Conservation (phyloP, 2,888 invertebrate species). For the Xylota segnis region DNA sequence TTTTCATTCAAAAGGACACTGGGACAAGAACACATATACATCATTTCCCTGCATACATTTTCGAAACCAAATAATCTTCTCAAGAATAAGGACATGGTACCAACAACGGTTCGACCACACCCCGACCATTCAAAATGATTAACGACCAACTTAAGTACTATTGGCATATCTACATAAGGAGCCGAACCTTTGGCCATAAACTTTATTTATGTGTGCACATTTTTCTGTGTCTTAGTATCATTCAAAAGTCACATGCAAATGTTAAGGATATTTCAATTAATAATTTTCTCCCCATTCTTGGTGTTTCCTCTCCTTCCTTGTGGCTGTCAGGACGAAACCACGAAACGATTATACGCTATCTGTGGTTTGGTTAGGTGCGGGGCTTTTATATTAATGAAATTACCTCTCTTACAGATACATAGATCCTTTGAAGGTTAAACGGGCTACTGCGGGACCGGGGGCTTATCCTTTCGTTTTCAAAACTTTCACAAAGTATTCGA, state of each 20-base stretch:
- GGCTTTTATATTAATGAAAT: slow-evolving; percentile 75
- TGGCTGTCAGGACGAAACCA: slow-evolving; percentile 42
- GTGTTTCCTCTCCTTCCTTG: slow-evolving; percentile 25
- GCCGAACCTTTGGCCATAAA: slow-evolving; percentile 65
- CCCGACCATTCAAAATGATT: slow-evolving; percentile 60
- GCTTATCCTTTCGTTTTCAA: slow-evolving; percentile 15
- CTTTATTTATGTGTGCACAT: slow-evolving; percentile 44
- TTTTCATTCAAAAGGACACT: slow-evolving; percentile 30
- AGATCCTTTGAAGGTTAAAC: slow-evolving; percentile 31
- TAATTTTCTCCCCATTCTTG: slow-evolving; percentile 52
- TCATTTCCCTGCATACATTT: slow-evolving; percentile 54
- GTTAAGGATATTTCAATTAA: slow-evolving; percentile 72
- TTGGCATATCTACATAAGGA: slow-evolving; percentile 64
- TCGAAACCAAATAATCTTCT: slow-evolving; percentile 52
- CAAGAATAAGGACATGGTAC: slow-evolving; percentile 49
- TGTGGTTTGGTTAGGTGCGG: slow-evolving; percentile 67
- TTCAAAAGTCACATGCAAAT: slow-evolving; percentile 74
- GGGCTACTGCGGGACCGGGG: slow-evolving; percentile 7
- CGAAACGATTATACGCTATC: slow-evolving; percentile 58
- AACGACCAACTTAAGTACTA: slow-evolving; percentile 70
- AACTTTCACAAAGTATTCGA: slow-evolving; percentile 42
- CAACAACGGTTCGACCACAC: slow-evolving; percentile 52
- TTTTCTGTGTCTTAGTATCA: slow-evolving; percentile 41
- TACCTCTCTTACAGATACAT: slow-evolving; percentile 33
- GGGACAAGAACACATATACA: slow-evolving; percentile 28